A percentile compares a stretch with the other conserved stretches of the same genome.
Conservation (phyloP, 2,113 vertebrate genomes). For the Tylochromis polylepis region DNA sequence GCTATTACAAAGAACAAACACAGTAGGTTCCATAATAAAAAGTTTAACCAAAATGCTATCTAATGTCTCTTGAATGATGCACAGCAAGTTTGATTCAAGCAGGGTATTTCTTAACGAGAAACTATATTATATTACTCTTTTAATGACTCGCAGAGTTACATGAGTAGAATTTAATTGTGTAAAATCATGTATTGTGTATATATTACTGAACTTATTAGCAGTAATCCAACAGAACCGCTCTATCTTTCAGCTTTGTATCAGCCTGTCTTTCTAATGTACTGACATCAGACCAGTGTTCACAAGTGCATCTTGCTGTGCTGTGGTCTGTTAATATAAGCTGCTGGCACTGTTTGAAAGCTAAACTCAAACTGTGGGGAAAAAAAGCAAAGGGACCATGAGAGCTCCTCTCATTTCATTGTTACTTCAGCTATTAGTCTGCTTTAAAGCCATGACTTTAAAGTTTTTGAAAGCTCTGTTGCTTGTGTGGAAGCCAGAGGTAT, state of each 20-base stretch:
- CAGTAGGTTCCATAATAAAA: not conserved
- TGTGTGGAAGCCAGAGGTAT: not conserved
- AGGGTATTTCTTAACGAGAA: not conserved
- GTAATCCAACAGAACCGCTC: not conserved
- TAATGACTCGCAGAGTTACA: not conserved
- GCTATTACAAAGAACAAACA: not conserved
- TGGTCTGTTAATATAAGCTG: not conserved
- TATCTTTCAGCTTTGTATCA: not conserved
- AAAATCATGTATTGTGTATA: not conserved
- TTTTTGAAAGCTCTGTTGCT: not conserved
- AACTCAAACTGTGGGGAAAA: not conserved
- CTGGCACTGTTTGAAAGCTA: not conserved
- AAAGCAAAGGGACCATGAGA: not conserved
- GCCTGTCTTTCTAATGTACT: not conserved
- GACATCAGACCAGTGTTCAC: not conserved
- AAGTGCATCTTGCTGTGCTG: not conserved
- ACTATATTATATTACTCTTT: not conserved
- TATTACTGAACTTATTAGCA: not conserved
- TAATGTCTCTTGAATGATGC: not conserved
- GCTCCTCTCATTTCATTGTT: not conserved
- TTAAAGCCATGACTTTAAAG: not conserved
- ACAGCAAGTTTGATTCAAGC: not conserved
- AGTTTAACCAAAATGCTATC: not conserved
- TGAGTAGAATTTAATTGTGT: not conserved
- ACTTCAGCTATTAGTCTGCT: not conserved